Evolutionary conservation across 2,113 vertebrate species (phyloP).

Genomic region (Phasianus colchicus): DNA sequence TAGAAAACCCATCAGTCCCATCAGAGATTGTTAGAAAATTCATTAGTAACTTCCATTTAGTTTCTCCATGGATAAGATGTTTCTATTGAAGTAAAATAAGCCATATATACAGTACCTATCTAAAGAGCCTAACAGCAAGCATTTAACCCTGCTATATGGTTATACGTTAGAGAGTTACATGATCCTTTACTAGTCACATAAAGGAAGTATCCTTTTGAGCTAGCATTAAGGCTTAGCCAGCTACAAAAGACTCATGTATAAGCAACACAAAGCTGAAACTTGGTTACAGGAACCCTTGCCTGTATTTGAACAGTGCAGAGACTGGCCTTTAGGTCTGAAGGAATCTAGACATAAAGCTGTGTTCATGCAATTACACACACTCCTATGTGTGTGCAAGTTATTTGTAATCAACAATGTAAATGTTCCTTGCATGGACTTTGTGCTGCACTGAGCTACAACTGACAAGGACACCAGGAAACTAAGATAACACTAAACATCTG

Average conservation of each 20-base stretch:
- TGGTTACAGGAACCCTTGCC: neutral
- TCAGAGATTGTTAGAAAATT: neutral
- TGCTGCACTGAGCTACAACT: neutral
- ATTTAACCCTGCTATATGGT: neutral
- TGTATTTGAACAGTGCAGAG: neutral
- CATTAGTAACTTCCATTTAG: neutral
- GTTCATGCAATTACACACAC: neutral
- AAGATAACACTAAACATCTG: neutral
- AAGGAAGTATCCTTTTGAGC: neutral
- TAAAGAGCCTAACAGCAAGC: neutral
- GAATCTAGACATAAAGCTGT: neutral
- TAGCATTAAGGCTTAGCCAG: neutral
- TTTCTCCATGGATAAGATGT: neutral
- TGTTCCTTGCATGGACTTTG: conserved; percentile 27
- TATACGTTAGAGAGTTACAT: neutral
- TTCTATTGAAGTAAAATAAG: neutral
- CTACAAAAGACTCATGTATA: neutral
- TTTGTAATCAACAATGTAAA: neutral
- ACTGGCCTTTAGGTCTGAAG: neutral
- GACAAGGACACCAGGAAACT: conserved; percentile 19
- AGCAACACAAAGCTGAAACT: neutral
- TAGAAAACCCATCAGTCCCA: neutral
- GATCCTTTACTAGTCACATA: too few relatives aligned
- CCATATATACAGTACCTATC: fast-evolving
- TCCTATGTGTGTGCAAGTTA: neutral